Percentiles rank a stretch among this genome's conserved stretches.
Evolutionary conservation across 2,888 invertebrate genomes (phyloP).

Genomic region (Nemotelus nigrinus): DNA sequence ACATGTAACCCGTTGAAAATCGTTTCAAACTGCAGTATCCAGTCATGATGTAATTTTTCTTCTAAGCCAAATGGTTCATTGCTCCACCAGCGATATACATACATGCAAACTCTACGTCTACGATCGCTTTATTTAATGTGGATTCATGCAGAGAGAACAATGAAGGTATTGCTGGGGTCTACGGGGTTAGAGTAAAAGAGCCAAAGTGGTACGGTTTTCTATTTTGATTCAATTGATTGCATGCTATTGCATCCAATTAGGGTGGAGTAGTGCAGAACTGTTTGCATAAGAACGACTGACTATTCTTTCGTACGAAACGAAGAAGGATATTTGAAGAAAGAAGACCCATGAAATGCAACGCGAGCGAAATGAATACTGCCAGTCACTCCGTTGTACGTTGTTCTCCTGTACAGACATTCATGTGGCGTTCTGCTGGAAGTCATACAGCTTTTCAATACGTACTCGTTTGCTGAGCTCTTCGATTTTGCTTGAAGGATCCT

Average conservation of each 20-base stretch:
- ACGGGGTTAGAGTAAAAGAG: conserved; percentile 5
- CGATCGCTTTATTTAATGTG: conserved; percentile 32
- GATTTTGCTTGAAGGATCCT: conserved; percentile 5
- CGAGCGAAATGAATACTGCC: neutral
- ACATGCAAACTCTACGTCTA: neutral
- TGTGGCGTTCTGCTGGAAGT: conserved; percentile 3
- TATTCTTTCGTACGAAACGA: neutral
- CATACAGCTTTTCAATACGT: neutral
- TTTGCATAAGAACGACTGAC: conserved; percentile 20
- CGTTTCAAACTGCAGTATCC: neutral
- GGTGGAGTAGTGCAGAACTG: conserved; percentile 19
- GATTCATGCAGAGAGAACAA: neutral
- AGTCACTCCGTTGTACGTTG: neutral
- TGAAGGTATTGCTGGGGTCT: conserved; percentile 26
- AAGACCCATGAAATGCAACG: neutral
- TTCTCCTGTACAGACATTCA: neutral
- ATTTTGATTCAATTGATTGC: conserved; percentile 41
- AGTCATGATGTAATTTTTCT: conserved; percentile 31
- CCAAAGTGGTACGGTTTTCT: neutral
- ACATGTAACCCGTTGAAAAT: conserved; percentile 14
- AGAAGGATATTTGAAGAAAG: neutral
- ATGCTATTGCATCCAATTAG: conserved; percentile 34
- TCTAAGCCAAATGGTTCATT: conserved; percentile 4
- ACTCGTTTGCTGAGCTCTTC: conserved; percentile 18
- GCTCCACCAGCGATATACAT: neutral